phyloP scores from a whole-genome alignment of 2,888 invertebrate genomes.

The Patella pellucida region DNA sequence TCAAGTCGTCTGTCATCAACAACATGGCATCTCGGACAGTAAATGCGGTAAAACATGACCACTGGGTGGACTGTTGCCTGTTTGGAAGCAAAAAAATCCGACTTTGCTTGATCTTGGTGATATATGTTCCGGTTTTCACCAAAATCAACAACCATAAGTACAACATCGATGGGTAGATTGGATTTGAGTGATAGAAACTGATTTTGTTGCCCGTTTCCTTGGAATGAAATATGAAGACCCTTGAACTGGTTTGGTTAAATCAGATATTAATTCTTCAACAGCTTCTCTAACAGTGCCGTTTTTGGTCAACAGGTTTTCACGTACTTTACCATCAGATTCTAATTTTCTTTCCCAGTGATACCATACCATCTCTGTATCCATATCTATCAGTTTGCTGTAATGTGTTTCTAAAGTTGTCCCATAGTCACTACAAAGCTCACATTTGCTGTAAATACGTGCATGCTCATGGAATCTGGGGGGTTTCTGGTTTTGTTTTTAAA shows the following conservation, averaged over 20 bases:
- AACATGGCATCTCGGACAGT: constrained; percentile 25
- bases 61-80: constrained; percentile 42
- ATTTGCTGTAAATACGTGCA: constrained; percentile 34
- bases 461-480: constrained; percentile 24
- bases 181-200: constrained; percentile 32
- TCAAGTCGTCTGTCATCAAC: constrained; percentile 35
- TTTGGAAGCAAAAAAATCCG: constrained; percentile 25
- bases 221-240: constrained; percentile 28
- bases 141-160: constrained; percentile 74
- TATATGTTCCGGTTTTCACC: constrained; percentile 62
- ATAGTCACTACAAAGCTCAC: constrained; percentile 29
- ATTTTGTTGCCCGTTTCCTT: constrained; percentile 34
- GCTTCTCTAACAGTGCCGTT: background rate
- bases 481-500: constrained; percentile 37
- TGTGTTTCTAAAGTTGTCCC: constrained; percentile 21
- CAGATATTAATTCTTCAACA: constrained; percentile 1
- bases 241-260: constrained; percentile 31
- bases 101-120: constrained; percentile 36
- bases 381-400: constrained; percentile 13
- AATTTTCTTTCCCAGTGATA: constrained; percentile 3
- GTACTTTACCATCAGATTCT: background rate
- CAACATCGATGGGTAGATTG: constrained; percentile 23
- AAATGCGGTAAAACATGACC: constrained; percentile 29
- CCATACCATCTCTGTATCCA: background rate
- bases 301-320: background rate